phyloP scores from a whole-genome alignment of 2,113 vertebrate species.

The Oncorhynchus masou region DNA sequence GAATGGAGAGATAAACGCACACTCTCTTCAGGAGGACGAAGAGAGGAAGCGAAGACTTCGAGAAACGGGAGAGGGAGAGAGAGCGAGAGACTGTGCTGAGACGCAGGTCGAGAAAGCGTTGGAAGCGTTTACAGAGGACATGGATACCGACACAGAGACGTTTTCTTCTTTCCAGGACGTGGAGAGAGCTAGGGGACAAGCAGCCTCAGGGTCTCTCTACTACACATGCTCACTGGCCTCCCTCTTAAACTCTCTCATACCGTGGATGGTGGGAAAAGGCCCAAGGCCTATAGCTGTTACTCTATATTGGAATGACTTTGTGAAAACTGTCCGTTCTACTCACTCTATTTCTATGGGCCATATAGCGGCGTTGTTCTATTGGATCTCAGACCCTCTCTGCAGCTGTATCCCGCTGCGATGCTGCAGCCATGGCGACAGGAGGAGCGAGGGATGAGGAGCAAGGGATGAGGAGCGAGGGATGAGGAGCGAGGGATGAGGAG shows the following conservation, averaged over 20 bases:
- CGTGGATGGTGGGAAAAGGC: too few species aligned
- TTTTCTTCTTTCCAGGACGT: not conserved
- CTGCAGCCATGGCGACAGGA: too few species aligned
- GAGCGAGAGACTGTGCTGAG: not conserved
- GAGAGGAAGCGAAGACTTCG: not conserved
- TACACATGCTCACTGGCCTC: too few species aligned
- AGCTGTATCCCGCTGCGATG: too few species aligned
- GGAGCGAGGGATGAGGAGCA: constrained; percentile 29
- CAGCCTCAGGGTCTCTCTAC: not conserved
- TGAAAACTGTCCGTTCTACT: too few species aligned
- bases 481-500: constrained; percentile 39
- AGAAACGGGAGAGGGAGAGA: not conserved
- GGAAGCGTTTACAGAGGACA: not conserved
- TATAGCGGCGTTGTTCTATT: too few species aligned
- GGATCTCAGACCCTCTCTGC: too few species aligned
- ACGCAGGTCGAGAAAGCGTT: not conserved
- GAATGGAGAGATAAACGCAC: constrained; percentile 18
- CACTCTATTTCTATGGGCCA: too few species aligned
- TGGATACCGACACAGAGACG: not conserved
- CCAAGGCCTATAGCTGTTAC: too few species aligned
- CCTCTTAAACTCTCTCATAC: too few species aligned
- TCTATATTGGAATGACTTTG: too few species aligned
- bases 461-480: constrained; percentile 29
- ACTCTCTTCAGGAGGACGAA: not conserved
- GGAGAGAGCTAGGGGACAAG: not conserved